Evolutionary conservation across 2,888 invertebrate genomes (phyloP), one percentile per base, ranked within the genome.

Genomic region (Orthonychiurus folsomi): DNA sequence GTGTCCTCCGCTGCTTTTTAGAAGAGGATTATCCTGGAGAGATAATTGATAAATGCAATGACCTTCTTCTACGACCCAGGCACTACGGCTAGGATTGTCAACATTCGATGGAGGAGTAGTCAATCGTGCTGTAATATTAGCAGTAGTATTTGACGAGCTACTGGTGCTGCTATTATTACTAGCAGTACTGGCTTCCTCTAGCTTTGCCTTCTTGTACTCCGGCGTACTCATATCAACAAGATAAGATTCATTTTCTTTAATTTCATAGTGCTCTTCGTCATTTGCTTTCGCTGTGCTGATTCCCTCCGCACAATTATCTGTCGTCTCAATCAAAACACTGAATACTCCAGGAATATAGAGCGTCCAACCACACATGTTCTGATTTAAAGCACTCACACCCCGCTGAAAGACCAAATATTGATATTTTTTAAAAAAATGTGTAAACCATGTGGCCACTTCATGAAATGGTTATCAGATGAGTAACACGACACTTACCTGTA

Each of bases 341-440:
- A 63, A 68, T 47, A 64, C 56, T n/a, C 67, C 67, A 2, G 71
- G 71, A 23, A 71, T 60, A 54, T 66, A 68, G 9, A 68, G 21
- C 1, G 69, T 65, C 25, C 60, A 12, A 5, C 52, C n/a, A n/a
- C n/a, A n/a, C n/a, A n/a, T n/a, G n/a, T n/a, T n/a, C n/a, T n/a
- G n/a, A n/a, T n/a, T n/a, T n/a, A n/a, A n/a, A n/a, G n/a, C n/a
- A n/a, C n/a, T n/a, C n/a, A n/a, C n/a, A n/a, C n/a, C n/a, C n/a
- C n/a, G n/a, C n/a, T n/a, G n/a, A n/a, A n/a, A n/a, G n/a, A n/a
- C n/a, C n/a, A n/a, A n/a, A n/a, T n/a, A n/a, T n/a, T n/a, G n/a
- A n/a, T n/a, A n/a, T n/a, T n/a, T n/a, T n/a, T n/a, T n/a, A n/a
- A n/a, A n/a, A n/a, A n/a, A n/a, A n/a, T n/a, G n/a, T n/a, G n/a